Conservation (phyloP, 2,888 invertebrate species). For the Chouioia cunea region DNA sequence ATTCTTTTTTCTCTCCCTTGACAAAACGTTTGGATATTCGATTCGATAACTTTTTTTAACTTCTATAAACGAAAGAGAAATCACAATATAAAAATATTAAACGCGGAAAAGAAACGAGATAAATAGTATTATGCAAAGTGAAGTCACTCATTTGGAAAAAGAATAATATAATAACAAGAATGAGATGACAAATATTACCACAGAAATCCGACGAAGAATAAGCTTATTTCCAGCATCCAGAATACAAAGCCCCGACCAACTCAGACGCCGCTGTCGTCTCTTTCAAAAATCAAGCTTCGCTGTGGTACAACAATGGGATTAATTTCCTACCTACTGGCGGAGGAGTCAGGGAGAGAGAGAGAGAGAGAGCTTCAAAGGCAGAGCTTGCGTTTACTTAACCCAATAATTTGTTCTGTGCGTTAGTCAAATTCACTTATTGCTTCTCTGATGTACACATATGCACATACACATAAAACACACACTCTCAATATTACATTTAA, state of each 20-base stretch:
- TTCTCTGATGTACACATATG: background rate
- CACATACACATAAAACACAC: background rate
- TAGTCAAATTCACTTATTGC: slow-evolving; percentile 21
- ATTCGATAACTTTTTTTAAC: slow-evolving; percentile 32
- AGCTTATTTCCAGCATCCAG: background rate
- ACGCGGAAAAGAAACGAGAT: too few relatives aligned
- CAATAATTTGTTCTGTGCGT: slow-evolving; percentile 23
- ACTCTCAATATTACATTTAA: background rate
- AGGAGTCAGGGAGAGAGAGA: slow-evolving; percentile 5
- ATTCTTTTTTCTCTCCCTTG: too few relatives aligned
- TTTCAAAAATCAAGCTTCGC: background rate
- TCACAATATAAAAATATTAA: too few relatives aligned
- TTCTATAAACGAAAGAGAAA: slow-evolving; percentile 11
- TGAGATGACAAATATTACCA: too few relatives aligned
- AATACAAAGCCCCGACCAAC: background rate
- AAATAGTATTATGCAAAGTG: too few relatives aligned
- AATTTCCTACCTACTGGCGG: background rate
- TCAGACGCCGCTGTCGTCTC: background rate
- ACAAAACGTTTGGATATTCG: too few relatives aligned
- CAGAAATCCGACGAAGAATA: too few relatives aligned
- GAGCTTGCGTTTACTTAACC: background rate
- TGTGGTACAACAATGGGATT: background rate
- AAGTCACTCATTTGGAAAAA: too few relatives aligned
- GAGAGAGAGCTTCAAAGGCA: background rate
- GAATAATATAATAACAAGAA: too few relatives aligned